Evolutionary conservation across 2,113 vertebrate genomes (phyloP), one percentile per base, ranked within the genome.

Genomic region (Passer montanus): DNA sequence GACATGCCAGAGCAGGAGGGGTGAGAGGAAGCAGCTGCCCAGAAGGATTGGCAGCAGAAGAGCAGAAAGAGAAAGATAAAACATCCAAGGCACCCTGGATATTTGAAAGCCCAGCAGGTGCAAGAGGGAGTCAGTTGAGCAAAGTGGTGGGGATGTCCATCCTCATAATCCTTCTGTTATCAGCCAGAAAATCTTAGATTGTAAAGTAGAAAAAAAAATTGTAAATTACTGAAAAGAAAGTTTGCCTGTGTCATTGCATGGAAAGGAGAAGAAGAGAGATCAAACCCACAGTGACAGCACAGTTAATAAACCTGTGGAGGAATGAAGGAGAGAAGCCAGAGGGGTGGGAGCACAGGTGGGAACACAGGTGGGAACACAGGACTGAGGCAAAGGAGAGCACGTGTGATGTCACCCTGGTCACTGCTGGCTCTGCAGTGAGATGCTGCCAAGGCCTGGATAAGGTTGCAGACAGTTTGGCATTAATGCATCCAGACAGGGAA

Each of bases 251-350:
- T 79, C 91, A 64, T 23, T 85, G 52, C 27, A 27, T 67, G 63
- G 70, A 84, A 52, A 27, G 21, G 56, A 55, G 47, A 49, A 79
- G 37, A 79, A 77, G 59, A 66, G 46, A 77, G 41, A 44, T 52
- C 39, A 80, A 79, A 39, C 43, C 12, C 1, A 2, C 46, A 56
- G 50, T 0, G 0, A 41, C 69, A 84, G 44, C 3, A 4, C n/a
- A 44, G 60, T 46, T 75, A 78, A 74, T 77, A 80, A 80, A 37
- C 35, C 46, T 43, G 23, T 21, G 41, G 58, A 69, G 50, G 68
- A 69, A 66, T 7, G 68, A 69, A 49, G 44, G 37, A 60, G 39
- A 44, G 53, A 70, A 60, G n/a, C 39, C 10, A 46, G 64, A 56
- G 27, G 16, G 17, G 11, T 41, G 26, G 27, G 74, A 37, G 7